A percentile compares a stretch with the other conserved stretches of the same genome.
phyloP scores from a whole-genome alignment of 64 coral and sea anemone genomes.

The Pocillopora damicornis region DNA sequence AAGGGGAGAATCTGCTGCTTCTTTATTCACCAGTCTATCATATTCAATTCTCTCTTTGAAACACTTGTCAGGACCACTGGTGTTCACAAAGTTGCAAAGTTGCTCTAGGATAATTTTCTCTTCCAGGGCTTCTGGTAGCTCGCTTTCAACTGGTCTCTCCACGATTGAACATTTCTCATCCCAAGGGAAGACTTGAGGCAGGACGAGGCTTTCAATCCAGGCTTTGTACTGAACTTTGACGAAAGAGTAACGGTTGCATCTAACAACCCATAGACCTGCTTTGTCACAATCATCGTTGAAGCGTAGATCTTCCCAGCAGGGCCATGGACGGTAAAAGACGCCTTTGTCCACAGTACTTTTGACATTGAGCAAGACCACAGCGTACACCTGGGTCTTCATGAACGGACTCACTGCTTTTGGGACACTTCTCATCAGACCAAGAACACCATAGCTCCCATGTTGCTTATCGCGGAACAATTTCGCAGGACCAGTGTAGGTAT shows the following conservation, averaged over 20 bases:
- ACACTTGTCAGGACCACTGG: conserved; percentile 1
- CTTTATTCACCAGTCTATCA: background rate
- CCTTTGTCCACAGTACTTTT: conserved; percentile 51
- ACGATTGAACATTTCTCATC: background rate
- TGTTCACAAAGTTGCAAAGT: background rate
- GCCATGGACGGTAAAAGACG: conserved; percentile 57
- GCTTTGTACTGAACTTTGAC: conserved; percentile 49
- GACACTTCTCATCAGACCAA: conserved; percentile 35
- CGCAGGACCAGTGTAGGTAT: conserved; percentile 48
- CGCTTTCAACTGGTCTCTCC: background rate
- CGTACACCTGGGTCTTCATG: conserved; percentile 46
- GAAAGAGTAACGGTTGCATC: conserved; percentile 36
- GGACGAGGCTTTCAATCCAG: conserved; percentile 25
- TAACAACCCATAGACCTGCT: conserved; percentile 54
- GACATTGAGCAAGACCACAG: conserved; percentile 42
- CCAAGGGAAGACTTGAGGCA: conserved; percentile 21
- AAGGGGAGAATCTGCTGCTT: background rate
- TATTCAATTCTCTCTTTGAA: background rate
- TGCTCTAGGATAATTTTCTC: conserved; percentile 20
- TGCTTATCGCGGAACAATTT: conserved; percentile 4
- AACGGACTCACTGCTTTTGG: conserved; percentile 30
- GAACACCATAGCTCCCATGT: conserved; percentile 34
- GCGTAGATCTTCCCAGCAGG: conserved; percentile 56
- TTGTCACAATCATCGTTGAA: conserved; percentile 68
- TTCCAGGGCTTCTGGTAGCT: background rate